Base-by-base conservation (phyloP, 23 tunicate species). In the Oikopleura dioica region DNA sequence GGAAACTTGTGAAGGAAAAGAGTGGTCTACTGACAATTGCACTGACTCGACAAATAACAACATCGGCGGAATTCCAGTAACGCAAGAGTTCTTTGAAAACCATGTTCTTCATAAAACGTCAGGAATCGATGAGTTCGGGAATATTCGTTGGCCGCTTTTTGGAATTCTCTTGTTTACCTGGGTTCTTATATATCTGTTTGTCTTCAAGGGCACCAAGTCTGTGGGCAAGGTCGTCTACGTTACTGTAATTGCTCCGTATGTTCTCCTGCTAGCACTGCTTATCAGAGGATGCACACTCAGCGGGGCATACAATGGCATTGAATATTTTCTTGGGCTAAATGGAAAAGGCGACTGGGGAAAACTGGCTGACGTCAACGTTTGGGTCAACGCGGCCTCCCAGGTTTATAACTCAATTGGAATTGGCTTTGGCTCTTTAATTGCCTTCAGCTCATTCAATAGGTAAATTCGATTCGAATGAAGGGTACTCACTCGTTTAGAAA, bases 361-460 rank as follows among this genome's bases (percentile, higher is more conserved):
- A 28, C 26, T 0, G 0, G 1, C 77, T 23, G 0, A 37, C 34
- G 24, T 69, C 21, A 50, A 89, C 79, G 83, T 92, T 4, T 92
- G 97, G 97, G 79, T 92, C 23, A 80, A 79, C 33, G 97, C 97
- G 16, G 87, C 97, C 1, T 91, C 87, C 4, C 97, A 92, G 68
- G 80, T 77, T 68, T 92, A 86, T 37, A 86, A 82, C 80, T 82
- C 92, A 0, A 82, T 92, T 69, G 97, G 97, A 26, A 85, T 92
- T 50, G 83, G 82, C 0, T 92, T 85, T 59, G 97, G 97, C 28
- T 83, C 97, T 0, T 44, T 92, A 55, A 86, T 92, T 58, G 97
- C 97, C 1, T 92, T 92, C 82, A 58, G 94, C 1, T 82, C 87
- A 37, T 92, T 85, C 85, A 92, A 92, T 37, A 80, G n/a, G n/a